These are phyloP conservation scores for Semotilus atromaculatus DNA, from an alignment of 2,797 vertebrate genomes.

Conservation along the genomic window DNA sequence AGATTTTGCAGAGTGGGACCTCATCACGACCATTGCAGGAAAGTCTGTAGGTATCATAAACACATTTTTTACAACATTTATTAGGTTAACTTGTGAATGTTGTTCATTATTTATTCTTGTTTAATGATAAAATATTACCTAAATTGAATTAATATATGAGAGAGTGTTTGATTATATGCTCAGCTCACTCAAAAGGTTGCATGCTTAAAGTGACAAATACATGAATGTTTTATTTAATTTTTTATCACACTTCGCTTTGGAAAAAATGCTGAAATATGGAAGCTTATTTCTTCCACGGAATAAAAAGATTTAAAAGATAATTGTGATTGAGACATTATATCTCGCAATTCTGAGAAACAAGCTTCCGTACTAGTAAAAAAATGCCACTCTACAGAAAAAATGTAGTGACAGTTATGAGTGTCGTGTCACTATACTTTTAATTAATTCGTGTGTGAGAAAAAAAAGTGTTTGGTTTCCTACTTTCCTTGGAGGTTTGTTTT, in stretches of 20 bases:
- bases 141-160: neutral
- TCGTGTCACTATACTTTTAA: neutral
- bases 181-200: neutral
- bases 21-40: too few species aligned
- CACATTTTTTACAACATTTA: too few species aligned
- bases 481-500: neutral
- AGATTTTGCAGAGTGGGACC: too few species aligned
- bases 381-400: neutral
- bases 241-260: neutral
- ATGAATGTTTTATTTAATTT: neutral
- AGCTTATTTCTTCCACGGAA: too few species aligned
- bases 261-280: neutral
- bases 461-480: neutral
- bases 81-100: neutral
- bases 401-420: too few species aligned
- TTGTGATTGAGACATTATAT: too few species aligned
- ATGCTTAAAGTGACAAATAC: neutral
- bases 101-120: neutral
- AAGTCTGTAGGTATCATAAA: too few species aligned
- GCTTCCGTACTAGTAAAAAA: too few species aligned
- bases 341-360: too few species aligned
- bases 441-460: neutral
- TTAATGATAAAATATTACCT: neutral
- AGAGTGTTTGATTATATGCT: neutral
- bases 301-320: too few species aligned